Conservation (phyloP, 2,797 vertebrate genomes). For the Catharus ustulatus region DNA sequence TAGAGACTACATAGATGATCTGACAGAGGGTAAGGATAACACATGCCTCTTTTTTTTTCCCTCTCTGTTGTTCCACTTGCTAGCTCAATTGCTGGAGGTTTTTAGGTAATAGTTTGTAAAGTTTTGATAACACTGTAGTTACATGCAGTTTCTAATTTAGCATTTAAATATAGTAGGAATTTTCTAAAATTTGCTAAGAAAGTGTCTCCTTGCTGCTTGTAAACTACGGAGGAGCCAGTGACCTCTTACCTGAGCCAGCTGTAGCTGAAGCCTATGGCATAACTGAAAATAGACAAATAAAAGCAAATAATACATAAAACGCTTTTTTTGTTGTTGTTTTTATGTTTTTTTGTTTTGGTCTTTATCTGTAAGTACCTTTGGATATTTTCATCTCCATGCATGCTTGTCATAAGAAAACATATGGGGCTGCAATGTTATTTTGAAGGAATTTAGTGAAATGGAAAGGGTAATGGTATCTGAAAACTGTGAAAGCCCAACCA, state of each 20-base stretch:
- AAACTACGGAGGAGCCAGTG: not conserved
- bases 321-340: not conserved
- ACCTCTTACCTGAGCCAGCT: not conserved
- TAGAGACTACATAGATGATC: not conserved
- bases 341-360: not conserved
- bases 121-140: not conserved
- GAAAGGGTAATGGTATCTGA: not conserved
- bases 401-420: not conserved
- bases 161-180: not conserved
- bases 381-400: not conserved
- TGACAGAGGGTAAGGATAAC: not conserved
- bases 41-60: rapidly evolving
- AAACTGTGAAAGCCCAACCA: not conserved
- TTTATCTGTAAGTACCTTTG: not conserved
- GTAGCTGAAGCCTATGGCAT: not conserved
- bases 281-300: not conserved
- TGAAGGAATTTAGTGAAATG: not conserved
- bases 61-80: not conserved
- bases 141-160: not conserved
- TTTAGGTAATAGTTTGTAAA: not conserved
- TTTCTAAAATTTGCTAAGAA: not conserved
- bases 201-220: not conserved
- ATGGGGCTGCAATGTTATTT: not conserved
- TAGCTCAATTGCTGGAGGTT: rapidly evolving
- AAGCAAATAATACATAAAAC: not conserved